Base-by-base conservation (phyloP, 2,113 vertebrate species). In the Xenus cinereus region DNA sequence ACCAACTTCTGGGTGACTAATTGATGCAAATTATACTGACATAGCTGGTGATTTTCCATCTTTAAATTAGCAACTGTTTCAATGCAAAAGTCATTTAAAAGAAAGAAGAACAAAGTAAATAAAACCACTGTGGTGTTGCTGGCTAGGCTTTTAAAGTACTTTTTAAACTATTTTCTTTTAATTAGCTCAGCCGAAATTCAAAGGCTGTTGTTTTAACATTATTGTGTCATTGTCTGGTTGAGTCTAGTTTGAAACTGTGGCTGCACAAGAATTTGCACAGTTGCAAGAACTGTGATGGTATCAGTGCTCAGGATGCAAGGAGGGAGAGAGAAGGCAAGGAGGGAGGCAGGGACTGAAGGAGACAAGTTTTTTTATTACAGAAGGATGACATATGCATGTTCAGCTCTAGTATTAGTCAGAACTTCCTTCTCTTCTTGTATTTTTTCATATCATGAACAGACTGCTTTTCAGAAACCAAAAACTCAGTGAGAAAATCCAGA, bases 1-100 rank as follows among this genome's bases (percentile, higher is more conserved):
- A 76, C 50, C 82, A 69, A 68, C 66, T 88, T 93, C 87, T 90
- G 74, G 66, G 63, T 93, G 89, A 80, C 91, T 96, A 95, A 97
- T 74, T 94, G 91, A 82, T 89, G 93, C 75, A 93, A 94, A 95
- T 94, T 91, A 74, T 62, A 75, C 88, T 75, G 75, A 74, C 54
- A 62, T 84, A 90, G 57, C 63, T 85, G 54, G 37, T 91, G 71
- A 90, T 46, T 89, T 67, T 94, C 35, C 74, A 94, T n/a, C 72
- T 76, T 95, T 51, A 93, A 96, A 86, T 87, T 84, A 75, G 69
- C 35, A 68, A 53, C 14, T 3, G 21, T 93, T 94, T 78, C 3
- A 6, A 66, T 72, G 33, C 22, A 54, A 85, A 94, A 88, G 53
- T 50, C 3, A 2, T 82, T 88, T 3, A 2, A 91, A 81, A 84